Conservation (phyloP, 2,888 invertebrate species). For the Apodemia mormo region DNA sequence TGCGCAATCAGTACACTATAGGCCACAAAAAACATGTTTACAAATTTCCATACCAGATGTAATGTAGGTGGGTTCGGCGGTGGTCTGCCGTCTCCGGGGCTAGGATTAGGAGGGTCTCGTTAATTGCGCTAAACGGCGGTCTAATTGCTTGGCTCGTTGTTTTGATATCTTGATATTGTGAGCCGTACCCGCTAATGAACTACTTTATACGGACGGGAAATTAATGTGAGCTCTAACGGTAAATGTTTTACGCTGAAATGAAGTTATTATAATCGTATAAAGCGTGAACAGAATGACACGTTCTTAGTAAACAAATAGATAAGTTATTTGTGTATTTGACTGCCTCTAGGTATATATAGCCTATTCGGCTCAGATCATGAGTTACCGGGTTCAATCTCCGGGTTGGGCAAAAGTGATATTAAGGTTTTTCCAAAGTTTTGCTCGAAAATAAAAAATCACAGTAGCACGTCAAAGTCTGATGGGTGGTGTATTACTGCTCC, state of each 20-base stretch:
- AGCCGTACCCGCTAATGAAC: slow-evolving; percentile 7
- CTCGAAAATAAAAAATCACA: too few relatives aligned
- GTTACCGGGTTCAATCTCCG: too few relatives aligned
- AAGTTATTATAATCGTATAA: not conserved
- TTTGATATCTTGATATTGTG: slow-evolving; percentile 17
- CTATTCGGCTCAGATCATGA: too few relatives aligned
- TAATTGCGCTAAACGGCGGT: slow-evolving; percentile 16
- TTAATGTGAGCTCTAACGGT: slow-evolving; percentile 9
- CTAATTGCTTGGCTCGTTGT: slow-evolving; percentile 10
- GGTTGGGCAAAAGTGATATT: too few relatives aligned
- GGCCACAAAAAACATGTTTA: not conserved
- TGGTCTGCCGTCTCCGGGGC: not conserved
- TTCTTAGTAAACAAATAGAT: not conserved
- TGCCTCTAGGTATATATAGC: too few relatives aligned
- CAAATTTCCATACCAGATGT: not conserved
- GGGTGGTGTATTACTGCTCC: too few relatives aligned
- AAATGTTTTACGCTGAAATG: not conserved
- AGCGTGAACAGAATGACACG: not conserved
- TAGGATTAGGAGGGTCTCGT: slow-evolving; percentile 11
- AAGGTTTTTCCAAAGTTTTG: too few relatives aligned
- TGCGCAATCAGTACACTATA: not conserved
- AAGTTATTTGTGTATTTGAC: not conserved
- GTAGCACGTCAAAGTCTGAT: too few relatives aligned
- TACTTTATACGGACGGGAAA: slow-evolving; percentile 4
- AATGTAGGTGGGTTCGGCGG: not conserved